phyloP scores from a whole-genome alignment of 2,888 invertebrate genomes.

The Thera britannica region DNA sequence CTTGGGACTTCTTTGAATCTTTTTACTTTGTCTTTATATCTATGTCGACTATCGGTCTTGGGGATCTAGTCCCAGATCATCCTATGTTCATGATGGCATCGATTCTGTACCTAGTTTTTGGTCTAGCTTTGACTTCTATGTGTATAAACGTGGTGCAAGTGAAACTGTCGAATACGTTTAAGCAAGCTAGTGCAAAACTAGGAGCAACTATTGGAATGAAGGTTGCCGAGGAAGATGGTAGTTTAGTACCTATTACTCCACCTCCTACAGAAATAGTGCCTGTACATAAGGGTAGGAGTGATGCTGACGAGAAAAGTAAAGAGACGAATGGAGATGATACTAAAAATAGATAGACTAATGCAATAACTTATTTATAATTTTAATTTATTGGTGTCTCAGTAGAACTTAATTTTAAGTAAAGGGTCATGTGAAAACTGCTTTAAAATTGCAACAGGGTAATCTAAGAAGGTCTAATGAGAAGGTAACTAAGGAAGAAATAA shows the following conservation, averaged over 20 bases:
- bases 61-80: conserved; percentile 95
- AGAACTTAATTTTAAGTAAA: neutral
- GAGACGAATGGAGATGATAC: conserved; percentile 56
- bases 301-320: conserved; percentile 59
- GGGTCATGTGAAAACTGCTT: neutral
- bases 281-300: conserved; percentile 67
- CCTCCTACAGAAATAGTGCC: conserved; percentile 72
- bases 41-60: conserved; percentile 98
- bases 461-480: too few species aligned
- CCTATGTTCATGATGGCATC: conserved; percentile 96
- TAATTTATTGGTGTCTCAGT: neutral
- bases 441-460: neutral
- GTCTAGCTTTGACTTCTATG: conserved; percentile 98
- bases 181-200: conserved; percentile 92
- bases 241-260: conserved; percentile 75
- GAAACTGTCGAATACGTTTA: conserved; percentile 91
- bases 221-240: conserved; percentile 88
- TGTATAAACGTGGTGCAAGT: conserved; percentile 98
- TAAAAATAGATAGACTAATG: conserved; percentile 62
- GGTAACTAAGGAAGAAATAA: neutral
- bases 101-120: conserved; percentile 96
- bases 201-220: conserved; percentile 93
- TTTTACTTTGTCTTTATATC: conserved; percentile 99
- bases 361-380: neutral
- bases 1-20: conserved; percentile 96